Percentiles rank a stretch among this genome's conserved stretches.
Conservation (phyloP, 2,113 vertebrate species). For the Galeopterus variegatus region DNA sequence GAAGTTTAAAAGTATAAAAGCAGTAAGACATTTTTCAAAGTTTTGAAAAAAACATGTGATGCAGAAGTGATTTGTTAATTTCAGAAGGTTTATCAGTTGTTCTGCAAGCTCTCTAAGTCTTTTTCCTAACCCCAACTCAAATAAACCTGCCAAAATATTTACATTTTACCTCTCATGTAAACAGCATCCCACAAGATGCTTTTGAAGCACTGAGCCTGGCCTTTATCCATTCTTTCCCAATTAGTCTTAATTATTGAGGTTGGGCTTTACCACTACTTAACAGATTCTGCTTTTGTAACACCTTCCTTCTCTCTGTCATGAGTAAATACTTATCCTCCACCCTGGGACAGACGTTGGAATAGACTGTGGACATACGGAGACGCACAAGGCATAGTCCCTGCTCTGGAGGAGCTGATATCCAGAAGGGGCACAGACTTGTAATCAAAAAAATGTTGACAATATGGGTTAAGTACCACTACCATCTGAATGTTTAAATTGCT, state of each 20-base stretch:
- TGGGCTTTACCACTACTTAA: background rate
- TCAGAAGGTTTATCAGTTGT: background rate
- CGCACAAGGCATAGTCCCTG: background rate
- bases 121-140: background rate
- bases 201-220: background rate
- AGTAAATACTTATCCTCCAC: background rate
- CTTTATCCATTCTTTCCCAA: background rate
- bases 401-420: background rate
- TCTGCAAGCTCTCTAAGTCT: background rate
- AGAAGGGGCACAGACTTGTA: background rate
- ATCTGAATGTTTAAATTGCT: background rate
- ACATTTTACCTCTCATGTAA: background rate
- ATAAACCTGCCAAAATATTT: slow-evolving; percentile 29
- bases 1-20: background rate
- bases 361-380: background rate
- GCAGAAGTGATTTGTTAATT: background rate
- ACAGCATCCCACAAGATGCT: background rate
- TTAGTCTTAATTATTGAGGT: background rate
- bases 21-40: background rate
- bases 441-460: background rate
- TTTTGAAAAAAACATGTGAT: background rate
- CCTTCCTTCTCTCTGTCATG: background rate
- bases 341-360: background rate
- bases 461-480: background rate
- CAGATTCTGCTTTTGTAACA: slow-evolving; percentile 22